Base-by-base conservation (phyloP, 2,113 vertebrate species). In the Opisthocomus hoazin region DNA sequence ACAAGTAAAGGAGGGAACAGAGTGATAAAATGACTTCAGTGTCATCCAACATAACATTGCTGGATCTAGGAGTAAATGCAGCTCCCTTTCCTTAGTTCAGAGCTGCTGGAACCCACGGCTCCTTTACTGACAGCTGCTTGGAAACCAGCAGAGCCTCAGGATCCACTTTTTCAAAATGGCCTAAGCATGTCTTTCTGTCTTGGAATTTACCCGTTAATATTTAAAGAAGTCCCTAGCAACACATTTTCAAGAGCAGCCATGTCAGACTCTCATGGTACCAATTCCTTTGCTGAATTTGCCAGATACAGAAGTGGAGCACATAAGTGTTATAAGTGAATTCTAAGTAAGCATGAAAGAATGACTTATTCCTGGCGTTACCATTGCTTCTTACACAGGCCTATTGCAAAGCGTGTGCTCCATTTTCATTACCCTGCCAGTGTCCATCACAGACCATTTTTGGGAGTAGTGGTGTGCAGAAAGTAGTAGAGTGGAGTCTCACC, bases 181-280 rank as follows among this genome's bases (percentile, higher is more conserved):
- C 30, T 77, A 66, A 83, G 83, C 1, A 18, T 5, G 2, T 57
- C 60, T 87, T 88, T 95, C 58, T 39, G 27, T 26, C 85, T 84
- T 94, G 34, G 14, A 86, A 39, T 74, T 75, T 78, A 63, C 0
- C 39, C 51, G 70, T 92, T 84, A 84, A 89, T 78, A 89, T 89
- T 90, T 94, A 86, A 93, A 88, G 41, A 77, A 77, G 76, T 34
- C 60, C 36, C 45, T 90, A 76, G 66, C 45, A 94, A 46, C 22
- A 63, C 1, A 0, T 90, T 88, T 89, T 84, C 56, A 66, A 80
- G 71, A 83, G 63, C 2, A 4, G 29, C 66, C 74, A 26, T 58
- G 78, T 83, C 75, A 84, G 77, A 90, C 75, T 70, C 37, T 74
- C 68, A 51, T 12, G 58, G 63, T 85, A 90, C 82, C 37, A 80